Base-by-base conservation (phyloP, 2,113 vertebrate species). In the Scytalopus superciliaris region DNA sequence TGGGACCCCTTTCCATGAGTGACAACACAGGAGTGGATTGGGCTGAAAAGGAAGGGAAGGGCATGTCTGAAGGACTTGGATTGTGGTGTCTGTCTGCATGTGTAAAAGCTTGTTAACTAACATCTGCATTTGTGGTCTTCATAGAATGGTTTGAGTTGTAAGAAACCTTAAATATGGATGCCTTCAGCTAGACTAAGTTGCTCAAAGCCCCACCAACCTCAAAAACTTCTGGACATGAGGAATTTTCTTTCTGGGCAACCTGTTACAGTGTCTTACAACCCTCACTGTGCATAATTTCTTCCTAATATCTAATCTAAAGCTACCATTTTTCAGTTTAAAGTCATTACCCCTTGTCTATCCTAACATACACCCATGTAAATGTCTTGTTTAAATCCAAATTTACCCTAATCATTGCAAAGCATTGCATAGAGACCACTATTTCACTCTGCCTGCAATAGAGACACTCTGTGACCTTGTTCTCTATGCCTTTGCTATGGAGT, bases 1-100 rank as follows among this genome's bases (percentile, higher is more conserved):
- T 62, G 30, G 18, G 21, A 49, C n/a, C 12, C 0, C 0, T 3
- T 70, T 74, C n/a, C 14, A 7, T 0, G 0, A 49, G 53, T 4
- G 4, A 14, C 22, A 83, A 27, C 5, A 19, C 3, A 30, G n/a
- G 31, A 6, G 5, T 49, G 4, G 7, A 24, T 5, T 50, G 28
- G 22, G 15, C 11, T 72, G 47, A 42, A 77, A 70, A 37, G 14
- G n/a, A 76, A 66, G 37, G 31, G 18, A 79, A 10, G 4, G 7
- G 9, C 12, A 7, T 5, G 8, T 30, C 19, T 69, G 59, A 63
- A 62, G 25, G 7, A 66, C 16, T 21, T 14, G 35, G 3, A 35
- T 35, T 72, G 52, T 23, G n/a, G 18, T 6, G 3, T 45, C 33
- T 37, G 6, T 18, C 39, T 80, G 39, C 0, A 1, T 22, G 10